Conservation (phyloP, 2,888 invertebrate genomes). For the Priocnemis perturbator region DNA sequence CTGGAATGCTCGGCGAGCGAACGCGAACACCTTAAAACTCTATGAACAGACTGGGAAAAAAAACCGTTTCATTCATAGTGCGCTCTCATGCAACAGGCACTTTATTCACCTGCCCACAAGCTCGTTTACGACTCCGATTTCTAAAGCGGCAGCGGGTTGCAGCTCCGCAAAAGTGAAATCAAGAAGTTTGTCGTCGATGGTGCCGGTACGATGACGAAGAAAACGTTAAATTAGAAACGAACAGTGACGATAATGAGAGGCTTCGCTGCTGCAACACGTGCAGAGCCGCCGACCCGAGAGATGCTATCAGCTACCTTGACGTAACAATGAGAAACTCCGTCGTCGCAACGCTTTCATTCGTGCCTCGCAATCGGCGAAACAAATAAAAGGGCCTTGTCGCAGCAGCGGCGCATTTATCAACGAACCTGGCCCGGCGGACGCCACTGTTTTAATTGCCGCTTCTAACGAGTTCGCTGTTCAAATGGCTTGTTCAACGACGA, state of each 20-base stretch:
- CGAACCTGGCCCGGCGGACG: background rate
- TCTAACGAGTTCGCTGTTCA: too few species aligned
- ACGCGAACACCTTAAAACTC: too few species aligned
- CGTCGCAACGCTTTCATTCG: constrained; percentile 68
- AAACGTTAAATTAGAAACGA: constrained; percentile 55
- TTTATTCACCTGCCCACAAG: too few species aligned
- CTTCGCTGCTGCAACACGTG: constrained; percentile 59
- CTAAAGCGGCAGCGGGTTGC: too few species aligned
- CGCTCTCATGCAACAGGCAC: too few species aligned
- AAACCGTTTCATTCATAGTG: too few species aligned
- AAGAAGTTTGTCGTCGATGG: constrained; percentile 28
- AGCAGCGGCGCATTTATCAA: too few species aligned
- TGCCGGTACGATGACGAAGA: constrained; percentile 42
- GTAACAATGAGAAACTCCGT: constrained; percentile 71
- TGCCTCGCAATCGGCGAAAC: constrained; percentile 54
- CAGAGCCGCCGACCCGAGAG: constrained; percentile 56
- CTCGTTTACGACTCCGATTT: too few species aligned
- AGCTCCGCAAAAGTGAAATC: constrained; percentile 29
- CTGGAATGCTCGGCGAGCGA: too few species aligned
- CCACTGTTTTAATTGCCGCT: too few species aligned
- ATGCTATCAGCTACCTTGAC: constrained; percentile 64
- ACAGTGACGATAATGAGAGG: constrained; percentile 63
- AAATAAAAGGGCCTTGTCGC: constrained; percentile 36
- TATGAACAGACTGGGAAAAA: too few species aligned
- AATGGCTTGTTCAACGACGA: too few species aligned